phyloP scores from a whole-genome alignment of 2,797 vertebrate genomes.

The Geotrypetes seraphini region DNA sequence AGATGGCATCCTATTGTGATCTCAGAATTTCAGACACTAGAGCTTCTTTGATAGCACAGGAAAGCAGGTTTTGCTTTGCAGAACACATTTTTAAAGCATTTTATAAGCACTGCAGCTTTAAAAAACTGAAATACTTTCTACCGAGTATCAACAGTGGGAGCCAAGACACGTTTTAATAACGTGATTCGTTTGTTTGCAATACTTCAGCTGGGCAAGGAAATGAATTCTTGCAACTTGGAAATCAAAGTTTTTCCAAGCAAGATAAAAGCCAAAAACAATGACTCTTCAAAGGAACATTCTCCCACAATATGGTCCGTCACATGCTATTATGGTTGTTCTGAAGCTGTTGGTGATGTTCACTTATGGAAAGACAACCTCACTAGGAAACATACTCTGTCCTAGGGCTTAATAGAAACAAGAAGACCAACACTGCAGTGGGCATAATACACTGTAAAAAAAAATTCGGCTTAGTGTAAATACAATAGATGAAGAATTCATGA shows the following conservation, averaged over 20 bases:
- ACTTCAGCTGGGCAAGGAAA: constrained; percentile 21
- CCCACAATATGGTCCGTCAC: neutral
- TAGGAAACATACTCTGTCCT: constrained; percentile 12
- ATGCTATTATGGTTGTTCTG: neutral
- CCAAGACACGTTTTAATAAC: constrained; percentile 11
- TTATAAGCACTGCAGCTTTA: no score
- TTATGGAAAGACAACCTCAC: constrained; percentile 15
- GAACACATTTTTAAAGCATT: no score
- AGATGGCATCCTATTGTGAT: no score
- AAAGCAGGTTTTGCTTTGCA: no score
- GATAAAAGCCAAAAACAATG: constrained; percentile 29
- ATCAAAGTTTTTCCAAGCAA: constrained; percentile 15
- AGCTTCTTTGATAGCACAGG: no score
- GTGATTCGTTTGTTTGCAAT: constrained; percentile 1
- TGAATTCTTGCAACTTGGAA: constrained; percentile 5
- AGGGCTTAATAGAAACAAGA: constrained; percentile 14
- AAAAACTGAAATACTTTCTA: no score
- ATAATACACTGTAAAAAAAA: no score
- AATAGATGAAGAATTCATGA: no score
- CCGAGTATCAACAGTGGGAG: no score
- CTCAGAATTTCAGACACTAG: no score
- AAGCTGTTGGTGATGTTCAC: constrained; percentile 11
- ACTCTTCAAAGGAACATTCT: constrained; percentile 17
- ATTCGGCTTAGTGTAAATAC: no score
- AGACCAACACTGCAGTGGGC: neutral